Percentiles rank a stretch among this genome's conserved stretches.
Evolutionary conservation across 1,140 invertebrate species (phyloP).

Genomic region (Pachyrhynchus sulphureomaculatus): DNA sequence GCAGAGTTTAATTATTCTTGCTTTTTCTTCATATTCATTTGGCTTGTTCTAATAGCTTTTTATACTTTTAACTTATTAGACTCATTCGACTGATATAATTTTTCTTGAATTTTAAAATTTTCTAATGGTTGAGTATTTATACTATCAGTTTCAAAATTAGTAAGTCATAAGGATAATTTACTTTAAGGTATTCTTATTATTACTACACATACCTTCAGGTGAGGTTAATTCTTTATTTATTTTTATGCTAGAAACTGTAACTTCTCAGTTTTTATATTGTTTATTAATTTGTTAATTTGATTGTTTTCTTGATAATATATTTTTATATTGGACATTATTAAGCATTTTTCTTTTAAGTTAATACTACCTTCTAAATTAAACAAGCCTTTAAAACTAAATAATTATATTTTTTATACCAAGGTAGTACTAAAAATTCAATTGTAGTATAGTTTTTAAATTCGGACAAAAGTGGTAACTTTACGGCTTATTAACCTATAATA

Average conservation of each 20-base stretch:
- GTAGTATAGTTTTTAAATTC: not conserved
- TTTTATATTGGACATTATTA: not conserved
- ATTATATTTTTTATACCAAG: not conserved
- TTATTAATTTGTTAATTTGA: not conserved
- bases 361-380: not conserved
- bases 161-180: slow-evolving; percentile 10
- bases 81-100: not conserved
- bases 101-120: slow-evolving; percentile 4
- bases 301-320: slow-evolving; percentile 12
- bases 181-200: slow-evolving; percentile 6
- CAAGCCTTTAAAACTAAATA: slow-evolving; percentile 6
- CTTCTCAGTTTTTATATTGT: slow-evolving; percentile 3
- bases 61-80: not conserved
- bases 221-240: not conserved
- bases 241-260: not conserved
- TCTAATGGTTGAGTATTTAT: not conserved
- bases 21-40: slow-evolving; percentile 16
- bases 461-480: not conserved
- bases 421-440: not conserved
- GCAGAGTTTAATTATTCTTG: slow-evolving; percentile 6
- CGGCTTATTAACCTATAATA: not conserved
- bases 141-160: not conserved
- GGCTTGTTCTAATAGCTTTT: slow-evolving; percentile 1
- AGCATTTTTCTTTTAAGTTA: slow-evolving; percentile 3
- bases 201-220: not conserved